A percentile compares a stretch with the other conserved stretches of the same genome.
phyloP scores from a whole-genome alignment of 1,140 invertebrate species.

The Saxidomus purpurata region DNA sequence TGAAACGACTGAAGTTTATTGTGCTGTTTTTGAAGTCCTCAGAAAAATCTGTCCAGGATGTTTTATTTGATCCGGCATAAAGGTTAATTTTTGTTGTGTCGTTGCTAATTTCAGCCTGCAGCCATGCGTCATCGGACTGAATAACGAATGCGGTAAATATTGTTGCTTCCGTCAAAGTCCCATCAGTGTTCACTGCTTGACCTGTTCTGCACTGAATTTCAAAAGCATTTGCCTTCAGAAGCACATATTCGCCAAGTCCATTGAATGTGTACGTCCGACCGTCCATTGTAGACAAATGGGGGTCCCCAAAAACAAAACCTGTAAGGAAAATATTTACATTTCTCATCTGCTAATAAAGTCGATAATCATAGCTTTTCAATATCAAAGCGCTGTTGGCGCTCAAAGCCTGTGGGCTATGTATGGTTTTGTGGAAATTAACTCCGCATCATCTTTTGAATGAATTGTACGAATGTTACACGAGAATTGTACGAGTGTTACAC shows the following conservation, averaged over 20 bases:
- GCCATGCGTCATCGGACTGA: neutral
- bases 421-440: no score
- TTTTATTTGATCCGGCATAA: neutral
- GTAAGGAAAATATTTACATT: no score
- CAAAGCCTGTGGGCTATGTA: no score
- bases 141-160: slow-evolving; percentile 5
- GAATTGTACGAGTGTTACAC: no score
- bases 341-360: no score
- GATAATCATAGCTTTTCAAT: no score
- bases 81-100: neutral
- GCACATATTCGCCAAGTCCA: neutral
- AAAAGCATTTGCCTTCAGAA: neutral
- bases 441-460: no score
- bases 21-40: neutral
- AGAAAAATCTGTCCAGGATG: neutral
- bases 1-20: neutral
- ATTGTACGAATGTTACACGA: no score
- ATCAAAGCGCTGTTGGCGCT: no score
- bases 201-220: slow-evolving; percentile 70
- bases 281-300: no score
- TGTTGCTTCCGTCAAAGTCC: slow-evolving; percentile 48
- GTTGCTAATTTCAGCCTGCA: neutral
- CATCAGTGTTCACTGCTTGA: slow-evolving; percentile 67
- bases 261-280: no score
- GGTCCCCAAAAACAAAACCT: no score